Conservation (phyloP, 2,797 vertebrate species). For the Atherinosoma microstoma region DNA sequence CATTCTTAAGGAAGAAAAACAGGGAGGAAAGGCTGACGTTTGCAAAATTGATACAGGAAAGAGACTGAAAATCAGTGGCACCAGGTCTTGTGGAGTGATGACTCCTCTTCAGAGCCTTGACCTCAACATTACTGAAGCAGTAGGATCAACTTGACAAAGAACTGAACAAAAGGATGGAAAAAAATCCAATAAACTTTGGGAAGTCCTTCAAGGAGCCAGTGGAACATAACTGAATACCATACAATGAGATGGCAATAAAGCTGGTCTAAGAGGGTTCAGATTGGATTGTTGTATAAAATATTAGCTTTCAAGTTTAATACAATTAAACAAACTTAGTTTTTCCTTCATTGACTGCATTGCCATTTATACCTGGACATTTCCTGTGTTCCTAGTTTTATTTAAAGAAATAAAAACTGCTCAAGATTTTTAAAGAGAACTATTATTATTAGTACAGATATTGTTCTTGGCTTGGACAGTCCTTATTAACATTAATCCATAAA, state of each 20-base stretch:
- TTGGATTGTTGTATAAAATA: too few relatives aligned
- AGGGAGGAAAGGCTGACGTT: background rate
- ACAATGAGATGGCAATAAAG: background rate
- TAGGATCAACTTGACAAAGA: background rate
- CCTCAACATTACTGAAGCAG: background rate
- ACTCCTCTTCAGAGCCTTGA: background rate
- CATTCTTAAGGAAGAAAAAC: background rate
- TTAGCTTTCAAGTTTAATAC: background rate
- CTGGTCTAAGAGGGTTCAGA: too few relatives aligned
- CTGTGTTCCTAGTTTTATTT: background rate
- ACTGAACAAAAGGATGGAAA: background rate
- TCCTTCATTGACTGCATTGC: background rate
- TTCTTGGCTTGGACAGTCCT: background rate
- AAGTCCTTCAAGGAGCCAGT: background rate
- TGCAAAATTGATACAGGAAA: background rate
- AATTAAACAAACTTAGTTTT: background rate
- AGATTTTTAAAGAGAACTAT: background rate
- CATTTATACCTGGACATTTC: background rate
- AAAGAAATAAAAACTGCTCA: background rate
- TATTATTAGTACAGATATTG: background rate
- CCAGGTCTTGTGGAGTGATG: background rate
- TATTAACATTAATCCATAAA: background rate
- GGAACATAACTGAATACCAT: background rate
- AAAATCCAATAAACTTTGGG: background rate
- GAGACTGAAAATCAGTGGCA: too few relatives aligned